Base-by-base conservation (phyloP, 30 jellyfish, hydroid and myxozoan species). In the Cassiopea xamachana region DNA sequence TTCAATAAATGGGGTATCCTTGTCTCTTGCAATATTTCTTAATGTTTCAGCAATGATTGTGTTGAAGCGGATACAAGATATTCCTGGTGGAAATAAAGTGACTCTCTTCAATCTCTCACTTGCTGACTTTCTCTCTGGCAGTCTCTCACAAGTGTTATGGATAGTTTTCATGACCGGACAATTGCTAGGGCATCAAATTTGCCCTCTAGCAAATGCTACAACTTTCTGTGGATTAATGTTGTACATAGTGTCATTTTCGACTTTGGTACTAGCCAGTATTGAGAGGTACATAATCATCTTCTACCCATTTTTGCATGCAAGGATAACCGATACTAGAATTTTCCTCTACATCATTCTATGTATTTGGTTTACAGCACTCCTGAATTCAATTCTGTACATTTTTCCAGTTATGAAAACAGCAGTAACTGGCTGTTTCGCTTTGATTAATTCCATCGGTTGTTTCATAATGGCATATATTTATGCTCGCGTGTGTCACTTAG, bases 241-340 rank as follows among this genome's bases (percentile, higher is more conserved):
- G 5, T 19, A 64, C 79, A 47, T 50, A 45, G 79, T 67, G 6
- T 59, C 89, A 62, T 80, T 80, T 17, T 80, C 89, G 15, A 60
- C 46, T 27, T 15, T 80, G 15, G 79, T 80, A 16, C 79, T 80
- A 1, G 89, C 89, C 6, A 80, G 89, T 27, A 46, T 80, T n/a
- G 89, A 80, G 39, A 62, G 89, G 7, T 80, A 80, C 60, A 19
- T 80, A 1, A 59, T 79, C 80, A 80, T 80, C 15, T 59, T 80
- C 47, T 71, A 62, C 46, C 89, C 89, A 7, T 80, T 80, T 62
- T 6, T 62, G 18, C 79, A 80, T 15, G 80, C 19, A 18, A 39
- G 80, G 4, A 62, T 80, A 16, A 80, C 43, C 47, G 50, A 19
- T 2, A n/a, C 89, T 0, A 60, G 47, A 39, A 43, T 7, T 2